A percentile compares a stretch with the other conserved stretches of the same genome.
These are phyloP conservation scores for Tethea ocularis DNA, from an alignment of 2,888 invertebrate species.

Conservation along the genomic window DNA sequence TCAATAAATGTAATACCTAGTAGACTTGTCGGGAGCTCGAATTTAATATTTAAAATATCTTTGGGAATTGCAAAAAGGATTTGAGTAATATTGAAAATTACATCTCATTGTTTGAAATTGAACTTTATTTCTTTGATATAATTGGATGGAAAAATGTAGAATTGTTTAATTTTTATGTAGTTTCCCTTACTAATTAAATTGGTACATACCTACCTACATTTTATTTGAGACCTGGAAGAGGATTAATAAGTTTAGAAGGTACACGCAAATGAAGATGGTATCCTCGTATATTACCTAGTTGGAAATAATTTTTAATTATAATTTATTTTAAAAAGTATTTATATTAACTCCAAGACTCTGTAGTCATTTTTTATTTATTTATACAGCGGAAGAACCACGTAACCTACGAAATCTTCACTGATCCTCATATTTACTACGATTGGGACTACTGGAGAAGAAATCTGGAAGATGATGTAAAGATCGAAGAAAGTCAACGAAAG, in stretches of 20 bases:
- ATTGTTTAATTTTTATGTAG: too few relatives aligned
- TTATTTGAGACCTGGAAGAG: too few relatives aligned
- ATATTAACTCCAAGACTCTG: too few relatives aligned
- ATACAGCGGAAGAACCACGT: slow-evolving; percentile 84
- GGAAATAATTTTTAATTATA: too few relatives aligned
- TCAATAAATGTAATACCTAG: not conserved
- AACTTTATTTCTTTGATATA: too few relatives aligned
- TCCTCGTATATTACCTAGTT: too few relatives aligned
- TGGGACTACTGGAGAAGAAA: slow-evolving; percentile 49
- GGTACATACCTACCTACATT: too few relatives aligned
- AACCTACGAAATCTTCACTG: slow-evolving; percentile 90
- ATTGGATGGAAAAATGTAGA: too few relatives aligned
- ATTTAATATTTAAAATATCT: not conserved
- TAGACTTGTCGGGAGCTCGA: not conserved
- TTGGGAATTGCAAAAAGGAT: not conserved
- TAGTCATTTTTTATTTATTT: not conserved
- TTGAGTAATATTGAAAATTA: not conserved
- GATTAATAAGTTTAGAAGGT: too few relatives aligned
- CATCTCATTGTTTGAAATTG: not conserved
- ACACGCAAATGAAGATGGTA: too few relatives aligned
- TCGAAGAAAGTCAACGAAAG: not conserved
- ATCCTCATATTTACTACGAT: slow-evolving; percentile 84
- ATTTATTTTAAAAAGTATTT: too few relatives aligned
- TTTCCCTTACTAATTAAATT: too few relatives aligned
- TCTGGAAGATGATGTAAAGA: slow-evolving; percentile 17